Conservation (phyloP, 2,888 invertebrate genomes). For the Malthinus flaveolus region DNA sequence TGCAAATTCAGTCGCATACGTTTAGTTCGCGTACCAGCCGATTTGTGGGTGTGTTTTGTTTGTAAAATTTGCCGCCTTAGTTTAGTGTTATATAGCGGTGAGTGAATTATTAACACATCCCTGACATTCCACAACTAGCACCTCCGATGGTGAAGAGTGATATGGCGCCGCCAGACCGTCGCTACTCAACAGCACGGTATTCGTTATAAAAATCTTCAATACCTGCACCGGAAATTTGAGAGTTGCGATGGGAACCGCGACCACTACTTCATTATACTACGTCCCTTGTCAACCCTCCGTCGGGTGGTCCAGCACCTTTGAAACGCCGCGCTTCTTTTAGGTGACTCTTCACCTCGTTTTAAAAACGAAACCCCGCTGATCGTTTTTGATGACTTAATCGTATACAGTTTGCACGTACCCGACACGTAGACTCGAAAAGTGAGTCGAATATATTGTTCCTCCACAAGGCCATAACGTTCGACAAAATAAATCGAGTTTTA, state of each 20-base stretch:
- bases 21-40: slow-evolving; percentile 34
- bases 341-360: slow-evolving; percentile 50
- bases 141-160: slow-evolving; percentile 51
- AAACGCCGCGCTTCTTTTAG: slow-evolving; percentile 34
- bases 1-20: slow-evolving; percentile 33
- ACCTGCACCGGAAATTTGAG: slow-evolving; percentile 41
- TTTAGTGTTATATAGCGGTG: slow-evolving; percentile 39
- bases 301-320: slow-evolving; percentile 44
- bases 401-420: slow-evolving; percentile 40
- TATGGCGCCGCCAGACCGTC: slow-evolving; percentile 47
- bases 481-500: slow-evolving; percentile 11
- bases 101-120: slow-evolving; percentile 52
- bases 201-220: slow-evolving; percentile 37
- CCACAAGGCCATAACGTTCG: not conserved
- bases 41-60: slow-evolving; percentile 46
- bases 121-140: slow-evolving; percentile 49
- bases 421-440: slow-evolving; percentile 5
- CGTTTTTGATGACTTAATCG: slow-evolving; percentile 49
- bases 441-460: slow-evolving; percentile 10
- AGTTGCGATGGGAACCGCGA: slow-evolving; percentile 36
- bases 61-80: slow-evolving; percentile 45
- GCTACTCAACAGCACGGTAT: slow-evolving; percentile 38
- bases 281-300: slow-evolving; percentile 48
- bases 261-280: slow-evolving; percentile 49
- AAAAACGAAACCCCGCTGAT: slow-evolving; percentile 40